phyloP scores from a whole-genome alignment of 2,888 invertebrate genomes.

The Lasioglossum vierecki region DNA sequence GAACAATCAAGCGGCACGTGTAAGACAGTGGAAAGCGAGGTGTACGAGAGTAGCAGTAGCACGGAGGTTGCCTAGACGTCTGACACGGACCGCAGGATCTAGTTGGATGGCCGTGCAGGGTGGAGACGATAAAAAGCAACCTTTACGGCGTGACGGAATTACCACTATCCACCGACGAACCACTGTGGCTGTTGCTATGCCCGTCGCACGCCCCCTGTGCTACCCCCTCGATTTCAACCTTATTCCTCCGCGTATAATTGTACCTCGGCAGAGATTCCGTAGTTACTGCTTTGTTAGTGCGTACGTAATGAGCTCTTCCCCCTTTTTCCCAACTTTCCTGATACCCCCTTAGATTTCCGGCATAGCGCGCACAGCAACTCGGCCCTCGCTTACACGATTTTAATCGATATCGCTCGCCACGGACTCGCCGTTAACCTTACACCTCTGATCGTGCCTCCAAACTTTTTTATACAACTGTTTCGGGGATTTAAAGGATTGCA shows the following conservation, averaged over 20 bases:
- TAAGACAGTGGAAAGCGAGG: slow-evolving; percentile 66
- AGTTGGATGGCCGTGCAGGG: slow-evolving; percentile 65
- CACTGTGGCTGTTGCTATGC: slow-evolving; percentile 38
- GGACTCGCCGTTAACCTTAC: background rate
- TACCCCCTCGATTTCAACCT: slow-evolving; percentile 58
- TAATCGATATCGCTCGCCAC: background rate
- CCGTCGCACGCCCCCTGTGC: slow-evolving; percentile 46
- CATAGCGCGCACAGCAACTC: background rate
- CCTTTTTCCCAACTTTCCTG: slow-evolving; percentile 21
- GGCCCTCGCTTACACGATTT: background rate
- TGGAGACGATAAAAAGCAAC: slow-evolving; percentile 79
- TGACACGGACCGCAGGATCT: slow-evolving; percentile 58
- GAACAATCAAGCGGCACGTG: slow-evolving; percentile 78
- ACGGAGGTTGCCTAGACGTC: slow-evolving; percentile 43
- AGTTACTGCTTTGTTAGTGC: slow-evolving; percentile 63
- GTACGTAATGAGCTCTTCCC: slow-evolving; percentile 34
- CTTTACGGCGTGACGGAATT: slow-evolving; percentile 81
- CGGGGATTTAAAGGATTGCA: no score
- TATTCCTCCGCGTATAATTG: slow-evolving; percentile 76
- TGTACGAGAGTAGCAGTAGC: slow-evolving; percentile 43
- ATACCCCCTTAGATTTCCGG: slow-evolving; percentile 6
- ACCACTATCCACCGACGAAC: slow-evolving; percentile 75
- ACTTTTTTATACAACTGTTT: background rate
- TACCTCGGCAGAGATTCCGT: slow-evolving; percentile 70
- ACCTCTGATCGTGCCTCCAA: background rate